Conservation (phyloP, 2,888 invertebrate genomes). For the Cantharis rufa region DNA sequence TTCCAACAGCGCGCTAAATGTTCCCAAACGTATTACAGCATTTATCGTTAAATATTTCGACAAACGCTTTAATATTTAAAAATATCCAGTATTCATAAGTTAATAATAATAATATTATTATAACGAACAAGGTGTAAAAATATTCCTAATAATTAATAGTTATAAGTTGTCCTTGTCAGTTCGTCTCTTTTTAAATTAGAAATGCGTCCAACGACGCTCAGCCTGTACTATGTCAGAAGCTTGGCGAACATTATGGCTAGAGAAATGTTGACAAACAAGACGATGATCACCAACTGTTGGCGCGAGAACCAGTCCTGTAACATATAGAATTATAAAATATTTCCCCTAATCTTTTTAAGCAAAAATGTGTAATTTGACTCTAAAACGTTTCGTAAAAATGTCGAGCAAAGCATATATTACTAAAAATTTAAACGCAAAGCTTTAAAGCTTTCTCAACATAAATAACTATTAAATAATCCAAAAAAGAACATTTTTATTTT, state of each 20-base stretch:
- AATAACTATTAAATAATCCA: background rate
- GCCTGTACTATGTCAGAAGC: slow-evolving; percentile 88
- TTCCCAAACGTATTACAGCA: slow-evolving; percentile 49
- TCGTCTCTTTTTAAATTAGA: slow-evolving; percentile 19
- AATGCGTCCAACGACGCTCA: slow-evolving; percentile 48
- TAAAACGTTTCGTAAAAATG: background rate
- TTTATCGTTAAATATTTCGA: slow-evolving; percentile 37
- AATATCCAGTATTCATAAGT: slow-evolving; percentile 10
- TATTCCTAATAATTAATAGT: slow-evolving; percentile 38
- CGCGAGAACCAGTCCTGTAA: slow-evolving; percentile 95
- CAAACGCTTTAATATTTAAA: slow-evolving; percentile 29
- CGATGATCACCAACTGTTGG: slow-evolving; percentile 91
- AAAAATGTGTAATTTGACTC: background rate
- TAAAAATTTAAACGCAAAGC: background rate
- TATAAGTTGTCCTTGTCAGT: slow-evolving; percentile 34
- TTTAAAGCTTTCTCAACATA: background rate
- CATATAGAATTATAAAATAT: slow-evolving; percentile 24
- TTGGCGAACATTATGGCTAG: slow-evolving; percentile 95
- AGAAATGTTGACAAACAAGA: slow-evolving; percentile 91
- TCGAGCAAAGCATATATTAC: background rate
- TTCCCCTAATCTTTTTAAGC: background rate
- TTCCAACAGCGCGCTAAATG: slow-evolving; percentile 51
- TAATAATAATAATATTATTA: slow-evolving; percentile 16
- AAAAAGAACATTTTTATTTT: background rate
- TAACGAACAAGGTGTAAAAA: slow-evolving; percentile 38